Evolutionary conservation across 1,140 invertebrate genomes (phyloP).

Genomic region (Ericerus pela): DNA sequence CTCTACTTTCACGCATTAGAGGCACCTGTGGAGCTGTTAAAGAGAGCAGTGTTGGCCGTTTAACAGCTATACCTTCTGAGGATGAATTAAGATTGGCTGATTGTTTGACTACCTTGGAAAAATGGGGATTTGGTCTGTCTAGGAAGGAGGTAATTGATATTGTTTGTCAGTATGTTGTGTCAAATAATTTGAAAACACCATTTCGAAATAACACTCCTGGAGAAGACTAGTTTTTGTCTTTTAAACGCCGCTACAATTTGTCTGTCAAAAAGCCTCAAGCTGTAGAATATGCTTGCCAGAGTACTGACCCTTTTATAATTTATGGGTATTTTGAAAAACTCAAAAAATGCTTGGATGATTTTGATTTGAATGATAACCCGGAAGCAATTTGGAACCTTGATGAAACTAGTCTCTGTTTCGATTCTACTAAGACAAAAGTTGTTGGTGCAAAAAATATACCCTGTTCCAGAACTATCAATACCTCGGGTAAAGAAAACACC

Average conservation of each 20-base stretch:
- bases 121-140: neutral
- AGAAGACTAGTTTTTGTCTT: neutral
- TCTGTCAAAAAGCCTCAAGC: slow-evolving; percentile 13
- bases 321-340: slow-evolving; percentile 19
- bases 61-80: neutral
- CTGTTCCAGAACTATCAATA: neutral
- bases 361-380: slow-evolving; percentile 19
- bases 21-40: no score
- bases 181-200: slow-evolving; percentile 1
- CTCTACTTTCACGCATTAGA: no score
- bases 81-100: neutral
- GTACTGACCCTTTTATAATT: slow-evolving; percentile 20
- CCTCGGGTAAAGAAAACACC: neutral
- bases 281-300: slow-evolving; percentile 10
- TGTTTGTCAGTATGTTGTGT: neutral
- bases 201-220: neutral
- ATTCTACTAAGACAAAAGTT: slow-evolving; percentile 13
- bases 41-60: no score
- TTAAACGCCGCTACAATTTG: neutral
- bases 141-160: neutral
- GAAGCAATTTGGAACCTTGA: slow-evolving; percentile 18
- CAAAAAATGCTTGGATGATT: slow-evolving; percentile 6
- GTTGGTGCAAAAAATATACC: neutral
- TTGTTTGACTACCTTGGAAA: neutral
- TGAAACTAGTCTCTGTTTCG: slow-evolving; percentile 15